Base-by-base conservation (phyloP, 2,797 vertebrate species). In the Tiaroga cobitis region DNA sequence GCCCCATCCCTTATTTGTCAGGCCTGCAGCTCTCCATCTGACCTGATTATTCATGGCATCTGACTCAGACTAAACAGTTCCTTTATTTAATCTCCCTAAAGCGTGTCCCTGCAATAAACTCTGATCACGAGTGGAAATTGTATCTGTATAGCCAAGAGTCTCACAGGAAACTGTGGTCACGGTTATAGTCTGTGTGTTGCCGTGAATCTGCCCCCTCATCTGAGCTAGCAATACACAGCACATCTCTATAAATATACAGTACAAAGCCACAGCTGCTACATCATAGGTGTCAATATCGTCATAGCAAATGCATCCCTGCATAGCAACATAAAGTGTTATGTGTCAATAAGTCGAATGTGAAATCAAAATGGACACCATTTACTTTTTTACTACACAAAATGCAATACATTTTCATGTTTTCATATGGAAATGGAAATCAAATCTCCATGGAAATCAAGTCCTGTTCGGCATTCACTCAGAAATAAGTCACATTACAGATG, bases 241-340 rank as follows among this genome's bases (percentile, higher is more conserved):
- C 34, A 3, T 69, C 68, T 84, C 88, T 89, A 84, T 87, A 78
- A 78, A 84, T 87, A 85, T 69, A 79, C 41, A 68, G 37, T 19
- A 79, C 59, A n/a, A 86, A 88, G 54, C 86, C 83, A 77, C 86
- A 84, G 84, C 37, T 67, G n/a, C 59, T 54, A 21, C 49, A 82
- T 86, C 67, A 86, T 61, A 67, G 3, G 68, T 56, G 78, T 81
- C 77, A 85, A 46, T 56, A 73, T 76, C 32, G 5, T 49, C 82
- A 81, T 85, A 54, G 85, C 87, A 89, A 90, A 74, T 13, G 49
- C 70, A 76, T 76, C 43, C 84, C 18, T 54, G 43, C 37, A 43
- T 16, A n/a, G 29, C 82, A 79, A 63, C n/a, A 54, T 37, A 24
- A 24, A 51, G 32, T 4, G 1, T 8, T 1, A 29, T 63, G 15